Percentiles rank a stretch among this genome's conserved stretches.
These are phyloP conservation scores for Chelonus insularis DNA, from an alignment of 1,140 invertebrate genomes.

Conservation along the genomic window DNA sequence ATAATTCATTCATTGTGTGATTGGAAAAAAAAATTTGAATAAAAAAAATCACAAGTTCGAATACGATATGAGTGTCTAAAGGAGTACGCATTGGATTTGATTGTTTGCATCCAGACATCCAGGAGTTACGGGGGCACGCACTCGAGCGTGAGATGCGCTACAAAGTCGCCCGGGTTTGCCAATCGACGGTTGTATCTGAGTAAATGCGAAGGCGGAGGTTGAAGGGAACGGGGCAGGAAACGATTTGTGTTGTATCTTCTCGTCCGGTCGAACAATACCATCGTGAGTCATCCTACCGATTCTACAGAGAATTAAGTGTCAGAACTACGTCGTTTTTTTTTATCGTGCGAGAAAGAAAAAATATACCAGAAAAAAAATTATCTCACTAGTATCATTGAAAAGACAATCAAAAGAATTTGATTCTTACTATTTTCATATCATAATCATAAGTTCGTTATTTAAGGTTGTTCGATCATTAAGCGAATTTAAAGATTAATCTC, in stretches of 20 bases:
- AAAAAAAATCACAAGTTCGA: too few relatives aligned
- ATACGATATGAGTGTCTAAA: too few relatives aligned
- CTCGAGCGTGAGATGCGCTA: slow-evolving; percentile 42
- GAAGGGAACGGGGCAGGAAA: slow-evolving; percentile 37
- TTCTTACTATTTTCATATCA: too few relatives aligned
- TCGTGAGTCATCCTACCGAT: slow-evolving; percentile 42
- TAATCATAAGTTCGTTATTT: too few relatives aligned
- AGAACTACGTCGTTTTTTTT: background rate
- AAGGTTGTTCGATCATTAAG: too few relatives aligned
- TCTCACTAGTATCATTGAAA: too few relatives aligned
- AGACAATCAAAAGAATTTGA: too few relatives aligned
- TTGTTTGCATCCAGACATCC: slow-evolving; percentile 9
- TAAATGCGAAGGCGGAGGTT: slow-evolving; percentile 39
- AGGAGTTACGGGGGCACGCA: slow-evolving; percentile 27
- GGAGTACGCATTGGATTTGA: background rate
- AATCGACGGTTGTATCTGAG: slow-evolving; percentile 16
- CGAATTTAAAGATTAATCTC: too few relatives aligned
- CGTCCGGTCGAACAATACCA: slow-evolving; percentile 41
- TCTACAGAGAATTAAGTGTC: slow-evolving; percentile 36
- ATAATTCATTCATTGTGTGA: too few relatives aligned
- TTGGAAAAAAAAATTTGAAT: too few relatives aligned
- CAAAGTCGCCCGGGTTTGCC: slow-evolving; percentile 17
- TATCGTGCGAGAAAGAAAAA: background rate
- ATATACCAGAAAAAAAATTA: background rate
- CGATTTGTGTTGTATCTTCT: slow-evolving; percentile 44